Evolutionary conservation across 1,140 invertebrate genomes (phyloP).

Genomic region (Capitella teleta): DNA sequence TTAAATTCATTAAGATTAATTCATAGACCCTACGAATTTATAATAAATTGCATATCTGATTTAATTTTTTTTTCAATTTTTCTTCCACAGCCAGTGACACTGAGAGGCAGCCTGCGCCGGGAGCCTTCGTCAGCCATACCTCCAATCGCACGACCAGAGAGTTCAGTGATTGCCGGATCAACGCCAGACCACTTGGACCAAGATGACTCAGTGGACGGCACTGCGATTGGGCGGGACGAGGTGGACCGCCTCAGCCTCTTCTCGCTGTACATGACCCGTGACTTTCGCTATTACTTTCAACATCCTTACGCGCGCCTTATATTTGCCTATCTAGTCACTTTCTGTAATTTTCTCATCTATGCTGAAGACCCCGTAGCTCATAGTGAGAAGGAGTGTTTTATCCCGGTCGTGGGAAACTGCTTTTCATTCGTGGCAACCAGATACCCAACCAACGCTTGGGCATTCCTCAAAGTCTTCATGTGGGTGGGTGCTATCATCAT

Average conservation of each 20-base stretch:
- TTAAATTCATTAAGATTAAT: no score
- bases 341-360: constrained; percentile 51
- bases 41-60: no score
- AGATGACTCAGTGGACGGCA: no score
- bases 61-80: no score
- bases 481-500: constrained; percentile 45
- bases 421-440: constrained; percentile 48
- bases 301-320: constrained; percentile 48
- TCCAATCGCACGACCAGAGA: no score
- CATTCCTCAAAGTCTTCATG: constrained; percentile 45
- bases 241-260: constrained; percentile 24
- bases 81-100: no score
- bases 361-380: constrained; percentile 52
- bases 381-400: constrained; percentile 45
- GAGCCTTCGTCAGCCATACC: no score
- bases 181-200: no score
- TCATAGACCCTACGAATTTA: no score
- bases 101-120: no score
- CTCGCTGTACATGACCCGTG: constrained; percentile 43
- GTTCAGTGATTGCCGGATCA: no score
- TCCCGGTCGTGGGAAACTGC: constrained; percentile 48
- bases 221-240: background rate
- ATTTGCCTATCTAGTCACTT: constrained; percentile 47
- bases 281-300: constrained; percentile 48
- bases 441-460: constrained; percentile 47